Base-by-base conservation (phyloP, 1,140 invertebrate species). In the Ceratosolen solmsi region DNA sequence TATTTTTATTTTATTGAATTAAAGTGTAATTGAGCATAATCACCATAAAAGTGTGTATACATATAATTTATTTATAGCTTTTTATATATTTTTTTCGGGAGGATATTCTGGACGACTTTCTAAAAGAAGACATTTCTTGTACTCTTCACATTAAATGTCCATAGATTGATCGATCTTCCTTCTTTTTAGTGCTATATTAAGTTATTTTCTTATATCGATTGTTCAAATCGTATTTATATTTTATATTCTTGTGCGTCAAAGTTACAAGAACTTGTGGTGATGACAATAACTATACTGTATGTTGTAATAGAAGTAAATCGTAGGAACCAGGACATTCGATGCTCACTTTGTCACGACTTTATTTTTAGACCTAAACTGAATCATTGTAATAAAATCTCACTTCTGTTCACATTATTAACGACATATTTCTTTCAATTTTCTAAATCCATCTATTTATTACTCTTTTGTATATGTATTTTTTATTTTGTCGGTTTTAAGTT, bases 1-100 rank as follows among this genome's bases (percentile, higher is more conserved):
- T 70, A 49, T 81, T 38, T 83, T 38, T 79, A 27, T 73, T 33
- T 73, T 68, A 33, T 78, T 72, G 82, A 60, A 36, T 85, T 85
- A 46, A 13, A 7, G 87, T 86, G 86, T 88, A 88, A 90, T 90
- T 90, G 88, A 89, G 88, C 87, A 84, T 88, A 86, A 84, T 84
- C 83, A 82, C 84, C 84, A 82, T 84, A 79, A 74, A 84, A 56
- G 56, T 82, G 86, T 81, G 84, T 82, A 82, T 86, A 85, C 73
- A 85, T 87, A 86, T 84, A 86, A 85, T 86, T 85, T 84, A 85
- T 84, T 80, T 84, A 80, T 84, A 79, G 68, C 76, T 51, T 79
- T 63, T 72, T 84, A 79, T 83, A 49, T 85, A 84, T 71, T 38
- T 83, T 74, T 27, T 74, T 68, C 81, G 51, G 25, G 51, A 49